phyloP scores from a whole-genome alignment of 2,797 vertebrate species.

The Characodon lateralis region DNA sequence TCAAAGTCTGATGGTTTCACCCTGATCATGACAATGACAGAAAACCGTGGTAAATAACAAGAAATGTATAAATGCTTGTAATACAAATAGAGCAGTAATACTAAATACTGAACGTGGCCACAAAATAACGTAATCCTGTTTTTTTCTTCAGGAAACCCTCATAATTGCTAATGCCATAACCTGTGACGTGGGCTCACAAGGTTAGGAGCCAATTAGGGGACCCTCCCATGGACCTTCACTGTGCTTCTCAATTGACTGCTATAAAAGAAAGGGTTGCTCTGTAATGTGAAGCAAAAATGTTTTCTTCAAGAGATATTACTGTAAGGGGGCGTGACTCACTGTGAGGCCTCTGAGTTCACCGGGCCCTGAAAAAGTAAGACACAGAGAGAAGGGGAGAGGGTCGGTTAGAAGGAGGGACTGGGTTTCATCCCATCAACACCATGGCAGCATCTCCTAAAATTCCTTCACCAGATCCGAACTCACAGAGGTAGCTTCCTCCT shows the following conservation, averaged over 20 bases:
- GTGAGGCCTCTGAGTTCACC: slow-evolving; percentile 37
- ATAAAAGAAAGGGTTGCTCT: neutral
- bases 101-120: neutral
- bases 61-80: neutral
- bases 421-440: slow-evolving; percentile 51
- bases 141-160: neutral
- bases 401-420: slow-evolving; percentile 43
- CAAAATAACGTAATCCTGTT: neutral
- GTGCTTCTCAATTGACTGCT: slow-evolving; percentile 1
- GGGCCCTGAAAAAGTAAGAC: slow-evolving; percentile 49
- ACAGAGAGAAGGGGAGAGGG: neutral
- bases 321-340: slow-evolving; percentile 57
- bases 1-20: slow-evolving; percentile 82
- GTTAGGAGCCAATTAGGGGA: neutral
- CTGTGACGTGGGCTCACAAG: slow-evolving; percentile 6
- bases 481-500: slow-evolving; percentile 44
- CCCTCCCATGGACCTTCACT: slow-evolving; percentile 2
- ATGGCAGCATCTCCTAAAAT: slow-evolving; percentile 1
- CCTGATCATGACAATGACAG: slow-evolving; percentile 51
- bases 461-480: slow-evolving; percentile 24
- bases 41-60: slow-evolving; percentile 5
- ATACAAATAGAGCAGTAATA: too few relatives aligned
- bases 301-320: slow-evolving; percentile 1
- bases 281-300: neutral
- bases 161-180: neutral